phyloP scores from a whole-genome alignment of 2,797 vertebrate species.

The Aselliscus stoliczkanus region DNA sequence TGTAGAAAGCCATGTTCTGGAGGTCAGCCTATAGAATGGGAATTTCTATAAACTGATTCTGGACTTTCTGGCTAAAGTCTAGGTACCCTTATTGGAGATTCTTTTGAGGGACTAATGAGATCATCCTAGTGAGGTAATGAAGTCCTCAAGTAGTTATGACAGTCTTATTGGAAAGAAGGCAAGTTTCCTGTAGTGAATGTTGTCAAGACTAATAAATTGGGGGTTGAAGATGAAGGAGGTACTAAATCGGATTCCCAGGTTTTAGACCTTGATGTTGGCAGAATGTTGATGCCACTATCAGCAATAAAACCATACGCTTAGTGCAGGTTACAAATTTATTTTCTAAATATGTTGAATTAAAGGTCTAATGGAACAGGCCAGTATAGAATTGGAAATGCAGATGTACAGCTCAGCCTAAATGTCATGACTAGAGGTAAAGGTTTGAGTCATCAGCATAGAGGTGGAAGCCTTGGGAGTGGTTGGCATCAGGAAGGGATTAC shows the following conservation, averaged over 20 bases:
- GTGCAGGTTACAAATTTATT: not conserved
- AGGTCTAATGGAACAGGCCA: not conserved
- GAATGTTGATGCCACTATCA: not conserved
- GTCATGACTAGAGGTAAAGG: not conserved
- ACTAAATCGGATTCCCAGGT: not conserved
- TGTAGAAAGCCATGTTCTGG: not conserved
- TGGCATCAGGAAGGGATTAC: not conserved
- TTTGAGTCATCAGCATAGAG: not conserved
- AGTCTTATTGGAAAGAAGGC: not conserved
- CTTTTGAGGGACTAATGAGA: conserved; percentile 13
- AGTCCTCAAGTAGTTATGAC: not conserved
- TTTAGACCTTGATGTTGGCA: conserved; percentile 3
- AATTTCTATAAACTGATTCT: conserved; percentile 8
- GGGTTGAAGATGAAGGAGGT: not conserved
- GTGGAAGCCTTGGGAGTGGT: not conserved
- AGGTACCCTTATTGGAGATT: not conserved
- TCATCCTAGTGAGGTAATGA: not conserved
- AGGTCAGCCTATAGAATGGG: not conserved
- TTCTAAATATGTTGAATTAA: not conserved
- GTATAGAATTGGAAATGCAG: not conserved
- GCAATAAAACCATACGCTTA: not conserved
- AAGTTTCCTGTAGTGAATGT: not conserved
- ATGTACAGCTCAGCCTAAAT: not conserved
- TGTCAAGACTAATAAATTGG: not conserved
- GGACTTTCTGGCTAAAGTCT: not conserved